Evolutionary conservation across 23 tunicate species (phyloP), one percentile per base, ranked within the genome.

Genomic region (Styela clava): DNA sequence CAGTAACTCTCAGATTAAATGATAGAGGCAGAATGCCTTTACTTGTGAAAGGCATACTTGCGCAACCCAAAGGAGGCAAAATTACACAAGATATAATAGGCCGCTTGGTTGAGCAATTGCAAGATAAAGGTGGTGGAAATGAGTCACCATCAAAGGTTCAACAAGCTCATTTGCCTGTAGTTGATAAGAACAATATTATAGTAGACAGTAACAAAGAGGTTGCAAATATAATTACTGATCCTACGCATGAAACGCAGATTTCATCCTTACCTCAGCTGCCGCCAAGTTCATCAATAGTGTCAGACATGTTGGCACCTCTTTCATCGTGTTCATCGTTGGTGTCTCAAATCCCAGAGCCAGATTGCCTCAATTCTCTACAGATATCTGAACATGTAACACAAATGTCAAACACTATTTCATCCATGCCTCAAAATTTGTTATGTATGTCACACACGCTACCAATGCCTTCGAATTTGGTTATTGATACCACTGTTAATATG

Each of bases 11-110:
- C 73, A 76, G 44, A 52, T 52, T 76, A 16, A 52, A 52, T 21
- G 18, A 29, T 56, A 24, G n/a, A 16, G 64, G 81, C 1, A 51
- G 81, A 24, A 76, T 76, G 81, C 81, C 81, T 0, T 21, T 76
- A 27, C 61, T 31, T 9, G 73, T 37, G n/a, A 52, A 36, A 51
- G 81, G 81, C 7, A 76, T 76, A 36, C 2, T 76, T 9, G 64
- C 44, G 26, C 64, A 16, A n/a, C 81, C 64, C 16, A 56, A 51
- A 37, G 81, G 44, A 76, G 24, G 35, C 5, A 71, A 30, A 27
- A 16, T 76, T 37, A 37, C 81, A 29, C 35, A 52, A 29, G 67
- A 76, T 21, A 37, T 76, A 0, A 18, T 76, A 23, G 33, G 64
- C 0, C 52, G 37, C 32, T 51, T 76, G 37, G 81, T 76, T 0